Percentiles rank a stretch among this genome's conserved stretches.
These are phyloP conservation scores for Gadus macrocephalus DNA, from an alignment of 2,113 vertebrate genomes.

Conservation along the genomic window DNA sequence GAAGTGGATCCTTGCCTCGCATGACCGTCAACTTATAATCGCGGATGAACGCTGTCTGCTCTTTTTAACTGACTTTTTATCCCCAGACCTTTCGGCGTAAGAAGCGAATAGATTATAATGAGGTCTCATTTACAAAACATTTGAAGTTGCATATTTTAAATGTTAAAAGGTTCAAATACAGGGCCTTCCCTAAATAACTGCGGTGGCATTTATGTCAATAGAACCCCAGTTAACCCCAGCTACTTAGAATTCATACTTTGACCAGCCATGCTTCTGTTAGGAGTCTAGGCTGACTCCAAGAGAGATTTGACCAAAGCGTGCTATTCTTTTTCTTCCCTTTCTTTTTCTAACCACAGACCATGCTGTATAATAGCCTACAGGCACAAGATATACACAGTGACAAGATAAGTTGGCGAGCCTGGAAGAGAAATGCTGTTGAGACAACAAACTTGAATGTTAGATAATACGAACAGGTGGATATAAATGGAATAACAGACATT, in stretches of 20 bases:
- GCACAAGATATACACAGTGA: conserved; percentile 23
- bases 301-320: conserved; percentile 40
- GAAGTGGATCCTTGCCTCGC: no score
- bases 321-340: conserved; percentile 29
- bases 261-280: conserved; percentile 23
- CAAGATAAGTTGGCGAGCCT: conserved; percentile 17
- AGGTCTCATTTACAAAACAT: conserved; percentile 13
- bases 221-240: not conserved
- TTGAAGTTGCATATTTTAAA: conserved; percentile 9
- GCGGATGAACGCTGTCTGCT: no score
- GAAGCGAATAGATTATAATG: conserved; percentile 3
- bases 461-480: not conserved
- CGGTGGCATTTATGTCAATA: conserved; percentile 18
- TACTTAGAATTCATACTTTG: conserved; percentile 5
- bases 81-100: no score
- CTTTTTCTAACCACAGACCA: conserved; percentile 23
- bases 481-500: not conserved
- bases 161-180: conserved; percentile 11
- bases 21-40: no score
- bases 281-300: conserved; percentile 20
- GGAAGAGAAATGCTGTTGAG: no score
- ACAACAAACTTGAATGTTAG: not conserved
- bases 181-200: conserved; percentile 10
- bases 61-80: no score
- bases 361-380: conserved; percentile 25